phyloP scores from a whole-genome alignment of 2,797 vertebrate species.

The Oryzias sinensis region DNA sequence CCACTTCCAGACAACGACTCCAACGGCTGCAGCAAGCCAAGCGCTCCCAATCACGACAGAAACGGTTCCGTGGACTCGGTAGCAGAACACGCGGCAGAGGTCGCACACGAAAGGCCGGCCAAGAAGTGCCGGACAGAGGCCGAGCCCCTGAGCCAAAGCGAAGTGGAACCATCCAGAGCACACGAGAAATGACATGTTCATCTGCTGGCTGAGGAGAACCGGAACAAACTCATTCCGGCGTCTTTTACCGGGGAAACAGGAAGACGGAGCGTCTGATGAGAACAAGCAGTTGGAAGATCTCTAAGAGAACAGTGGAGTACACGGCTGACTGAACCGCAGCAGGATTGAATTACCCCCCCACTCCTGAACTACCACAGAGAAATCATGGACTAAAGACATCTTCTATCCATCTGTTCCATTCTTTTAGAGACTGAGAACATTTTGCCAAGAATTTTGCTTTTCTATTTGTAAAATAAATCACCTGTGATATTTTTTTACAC shows the following conservation, averaged over 20 bases:
- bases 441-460: conserved; percentile 61
- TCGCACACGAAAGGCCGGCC: conserved; percentile 78
- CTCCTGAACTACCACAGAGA: conserved; percentile 59
- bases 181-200: conserved; percentile 66
- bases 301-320: conserved; percentile 36
- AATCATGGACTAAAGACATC: conserved; percentile 23
- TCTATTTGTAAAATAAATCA: conserved; percentile 74
- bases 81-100: conserved; percentile 73
- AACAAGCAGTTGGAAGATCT: conserved; percentile 42
- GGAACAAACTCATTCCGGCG: conserved; percentile 15
- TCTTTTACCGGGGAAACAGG: conserved; percentile 9
- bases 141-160: conserved; percentile 63
- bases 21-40: conserved; percentile 81
- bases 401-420: conserved; percentile 16
- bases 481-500: conserved; percentile 82
- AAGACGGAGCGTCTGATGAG: conserved; percentile 32
- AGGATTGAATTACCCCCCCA: conserved; percentile 18
- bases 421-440: conserved; percentile 54
- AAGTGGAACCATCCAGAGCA: conserved; percentile 79
- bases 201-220: neutral
- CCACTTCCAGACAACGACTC: conserved; percentile 77
- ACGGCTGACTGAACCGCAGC: conserved; percentile 41
- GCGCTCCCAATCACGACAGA: conserved; percentile 71
- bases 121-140: conserved; percentile 87
- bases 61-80: conserved; percentile 65